Evolutionary conservation across 2,797 vertebrate genomes (phyloP), one percentile per base, ranked within the genome.

Genomic region (Luscinia megarhynchos): DNA sequence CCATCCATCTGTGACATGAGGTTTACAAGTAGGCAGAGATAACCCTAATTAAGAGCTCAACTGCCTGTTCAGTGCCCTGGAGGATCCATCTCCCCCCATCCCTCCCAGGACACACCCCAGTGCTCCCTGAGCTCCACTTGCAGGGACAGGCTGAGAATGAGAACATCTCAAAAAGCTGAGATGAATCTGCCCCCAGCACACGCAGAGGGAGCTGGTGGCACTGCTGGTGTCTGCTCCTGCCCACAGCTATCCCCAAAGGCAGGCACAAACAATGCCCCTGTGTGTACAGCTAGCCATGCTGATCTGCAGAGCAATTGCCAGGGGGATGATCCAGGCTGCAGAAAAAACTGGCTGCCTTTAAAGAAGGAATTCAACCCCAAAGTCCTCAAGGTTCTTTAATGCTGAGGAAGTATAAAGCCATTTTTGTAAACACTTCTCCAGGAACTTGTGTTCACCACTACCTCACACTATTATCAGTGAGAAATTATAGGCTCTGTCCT

Each of bases 401-500:
- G 27, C 46, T 48, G 29, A 55, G 50, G 73, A 95, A 91, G 73
- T 5, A 64, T 45, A 92, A 91, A 34, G 67, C 75, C 86, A 72
- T 89, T 95, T 55, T 57, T 89, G 76, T 87, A 86, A 84, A 63
- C 36, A 53, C 74, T 84, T 29, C 84, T 94, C 74, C 89, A 96
- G 95, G 93, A 96, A 95, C 43, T 32, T 72, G 77, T 80, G 82
- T 69, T 95, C 92, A 58, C 54, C 74, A 24, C 76, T 84, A 93
- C 94, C 90, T 96, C 53, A 45, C 75, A 22, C 70, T 64, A 81
- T 93, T 94, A 95, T 93, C 93, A 87, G 87, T 53, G 66, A 95
- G 96, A 87, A 96, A 93, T 94, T 69, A 62, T 17, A 79, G 92
- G 51, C 83, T 93, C 84, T 79, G 79, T 91, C 94, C 97, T 94